A percentile compares a stretch with the other conserved stretches of the same genome.
Evolutionary conservation across 2,888 invertebrate genomes (phyloP).

Genomic region (Drosophila neotestacea): DNA sequence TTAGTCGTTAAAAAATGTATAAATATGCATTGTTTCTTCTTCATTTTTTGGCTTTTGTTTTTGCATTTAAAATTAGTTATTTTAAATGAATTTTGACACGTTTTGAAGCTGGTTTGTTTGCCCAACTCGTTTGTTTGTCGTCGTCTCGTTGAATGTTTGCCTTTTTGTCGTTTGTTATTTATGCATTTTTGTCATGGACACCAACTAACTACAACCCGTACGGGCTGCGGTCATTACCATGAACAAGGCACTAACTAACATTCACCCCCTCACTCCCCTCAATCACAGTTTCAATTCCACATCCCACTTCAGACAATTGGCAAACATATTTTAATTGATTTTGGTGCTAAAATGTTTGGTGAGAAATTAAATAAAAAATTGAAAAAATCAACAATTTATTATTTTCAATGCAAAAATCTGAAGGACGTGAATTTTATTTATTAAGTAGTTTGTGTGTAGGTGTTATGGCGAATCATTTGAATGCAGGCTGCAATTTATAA

Average conservation of each 20-base stretch:
- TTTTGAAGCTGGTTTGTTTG: constrained; percentile 36
- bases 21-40: constrained; percentile 12
- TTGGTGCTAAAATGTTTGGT: constrained; percentile 67
- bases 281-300: neutral
- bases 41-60: neutral
- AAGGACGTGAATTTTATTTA: constrained; percentile 42
- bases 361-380: constrained; percentile 56
- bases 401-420: constrained; percentile 37
- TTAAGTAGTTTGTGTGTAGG: constrained; percentile 18
- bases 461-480: constrained; percentile 6
- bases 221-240: constrained; percentile 65
- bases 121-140: constrained; percentile 22
- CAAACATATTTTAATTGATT: constrained; percentile 76
- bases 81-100: constrained; percentile 48
- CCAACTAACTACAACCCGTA: constrained; percentile 35
- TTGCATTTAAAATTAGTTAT: constrained; percentile 42
- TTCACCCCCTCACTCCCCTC: constrained; percentile 6
- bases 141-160: constrained; percentile 55
- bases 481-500: constrained; percentile 1
- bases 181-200: constrained; percentile 78
- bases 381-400: constrained; percentile 26
- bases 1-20: neutral
- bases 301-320: constrained; percentile 27
- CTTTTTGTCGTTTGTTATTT: constrained; percentile 52
- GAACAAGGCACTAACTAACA: constrained; percentile 38